Evolutionary conservation across 1,140 invertebrate species (phyloP), one percentile per base, ranked within the genome.

Genomic region (Apis laboriosa): DNA sequence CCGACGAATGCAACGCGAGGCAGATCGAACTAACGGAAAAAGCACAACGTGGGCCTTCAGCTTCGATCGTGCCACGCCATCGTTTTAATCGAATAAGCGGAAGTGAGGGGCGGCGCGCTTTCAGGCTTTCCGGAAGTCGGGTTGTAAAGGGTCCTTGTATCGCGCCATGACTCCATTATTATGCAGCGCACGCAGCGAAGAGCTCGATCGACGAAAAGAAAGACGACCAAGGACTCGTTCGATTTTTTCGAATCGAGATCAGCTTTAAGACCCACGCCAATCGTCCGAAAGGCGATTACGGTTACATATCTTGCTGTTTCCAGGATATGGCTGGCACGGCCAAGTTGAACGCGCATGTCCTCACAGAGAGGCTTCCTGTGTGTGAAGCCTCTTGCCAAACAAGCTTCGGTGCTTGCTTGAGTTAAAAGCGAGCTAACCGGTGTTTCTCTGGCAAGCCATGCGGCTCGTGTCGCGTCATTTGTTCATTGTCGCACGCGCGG

Each of bases 391-490:
- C 92, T 94, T 93, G 93, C 93, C 93, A 92, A 90, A 93, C 84
- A 91, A 93, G 92, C 90, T 91, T 93, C 87, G 92, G 91, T 90
- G 84, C 78, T 90, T 83, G 83, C 72, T 34, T 63, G 60, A 13
- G 88, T 64, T 34, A 8, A 80, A 84, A 85, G 66, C 78, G 78
- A 92, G 86, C 90, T 60, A 80, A 88, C 92, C 91, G 93, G 93
- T 90, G 92, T 94, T 94, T 92, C 88, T 92, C 90, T 93, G 92
- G 93, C 93, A 94, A 92, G 93, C 93, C 92, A 94, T 94, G 94
- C 94, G 93, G 93, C 93, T 92, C 91, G 93, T 94, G 93, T 94
- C 92, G 94, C 88, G 93, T 94, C 93, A 94, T 94, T 94, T 94
- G 89, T 94, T 94, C 94, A 94, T 94, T 94, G 85, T 93, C 88